Evolutionary conservation across 2,113 vertebrate genomes (phyloP), one percentile per base, ranked within the genome.

Genomic region (Gavialis gangeticus): DNA sequence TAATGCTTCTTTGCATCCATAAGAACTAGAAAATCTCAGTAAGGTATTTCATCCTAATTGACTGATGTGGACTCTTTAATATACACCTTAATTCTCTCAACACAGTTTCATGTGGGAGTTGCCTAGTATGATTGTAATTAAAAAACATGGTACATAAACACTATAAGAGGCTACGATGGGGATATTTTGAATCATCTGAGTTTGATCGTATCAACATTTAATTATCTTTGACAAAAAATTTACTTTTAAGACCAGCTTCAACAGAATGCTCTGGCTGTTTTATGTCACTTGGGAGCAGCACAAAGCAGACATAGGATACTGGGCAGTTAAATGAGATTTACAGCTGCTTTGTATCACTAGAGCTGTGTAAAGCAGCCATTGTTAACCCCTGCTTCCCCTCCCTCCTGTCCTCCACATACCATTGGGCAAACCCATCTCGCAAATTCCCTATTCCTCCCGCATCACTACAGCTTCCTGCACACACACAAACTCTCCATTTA

Each of bases 241-340:
- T 63, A 54, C 54, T 30, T 64, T 73, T 85, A 8, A 62, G 4
- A 10, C 27, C 64, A 81, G 3, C 24, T 62, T 91, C 34, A 37
- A n/a, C 30, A 21, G 28, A 88, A 85, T 82, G 84, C 27, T 90
- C 27, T 79, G 18, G 10, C 56, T 85, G 63, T 56, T 75, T 93
- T 86, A 57, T 24, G 4, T 30, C 60, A 79, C 25, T 91, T 30
- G 30, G 5, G 54, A 86, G 62, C 5, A 87, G 75, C 13, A 21
- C 12, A 64, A 9, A 79, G 67, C 16, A 82, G 58, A 37, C 63
- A 27, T 4, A 75, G 85, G 56, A 71, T 57, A 78, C 10, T 12
- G 28, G 18, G 24, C 34, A 21, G 76, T 69, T 94, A 73, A 71
- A 25, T 8, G 16, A 27, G 73, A 15, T 55, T 55, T 75, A 54